Percentiles rank a stretch among this genome's conserved stretches.
Conservation (phyloP, 1,140 invertebrate species). For the Neelides sp. region DNA sequence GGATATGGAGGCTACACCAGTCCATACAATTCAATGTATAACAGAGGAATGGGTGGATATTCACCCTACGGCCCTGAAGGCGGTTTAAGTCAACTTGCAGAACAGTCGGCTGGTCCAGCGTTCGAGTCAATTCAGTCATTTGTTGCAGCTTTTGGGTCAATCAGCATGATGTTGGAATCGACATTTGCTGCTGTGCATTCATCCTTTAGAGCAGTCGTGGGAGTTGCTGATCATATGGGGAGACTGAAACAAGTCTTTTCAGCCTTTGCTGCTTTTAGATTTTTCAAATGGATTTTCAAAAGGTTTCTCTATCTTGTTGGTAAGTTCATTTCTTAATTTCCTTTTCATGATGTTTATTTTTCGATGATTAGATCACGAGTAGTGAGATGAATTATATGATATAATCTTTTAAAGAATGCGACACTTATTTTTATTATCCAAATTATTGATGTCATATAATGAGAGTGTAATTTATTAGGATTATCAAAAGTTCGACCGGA, state of each 20-base stretch:
- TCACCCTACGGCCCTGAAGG: conserved; percentile 38
- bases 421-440: too few relatives aligned
- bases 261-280: conserved; percentile 64
- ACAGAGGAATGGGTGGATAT: conserved; percentile 23
- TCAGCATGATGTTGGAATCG: conserved; percentile 92
- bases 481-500: conserved; percentile 30
- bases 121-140: conserved; percentile 90
- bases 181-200: conserved; percentile 88
- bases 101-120: conserved; percentile 76
- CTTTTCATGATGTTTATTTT: background rate
- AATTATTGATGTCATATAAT: too few relatives aligned
- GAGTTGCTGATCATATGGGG: conserved; percentile 87
- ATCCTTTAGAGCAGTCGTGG: conserved; percentile 85
- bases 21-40: background rate
- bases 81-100: conserved; percentile 70
- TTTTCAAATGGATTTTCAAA: conserved; percentile 62
- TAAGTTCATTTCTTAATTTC: conserved; percentile 33
- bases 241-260: conserved; percentile 70
- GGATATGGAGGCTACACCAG: conserved; percentile 32
- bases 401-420: background rate
- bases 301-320: conserved; percentile 57
- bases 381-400: background rate
- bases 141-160: conserved; percentile 76
- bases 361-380: background rate
- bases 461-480: too few relatives aligned